A percentile compares a stretch with the other conserved stretches of the same genome.
These are phyloP conservation scores for Trichacis sp. DNA, from an alignment of 2,888 invertebrate genomes.

Conservation along the genomic window DNA sequence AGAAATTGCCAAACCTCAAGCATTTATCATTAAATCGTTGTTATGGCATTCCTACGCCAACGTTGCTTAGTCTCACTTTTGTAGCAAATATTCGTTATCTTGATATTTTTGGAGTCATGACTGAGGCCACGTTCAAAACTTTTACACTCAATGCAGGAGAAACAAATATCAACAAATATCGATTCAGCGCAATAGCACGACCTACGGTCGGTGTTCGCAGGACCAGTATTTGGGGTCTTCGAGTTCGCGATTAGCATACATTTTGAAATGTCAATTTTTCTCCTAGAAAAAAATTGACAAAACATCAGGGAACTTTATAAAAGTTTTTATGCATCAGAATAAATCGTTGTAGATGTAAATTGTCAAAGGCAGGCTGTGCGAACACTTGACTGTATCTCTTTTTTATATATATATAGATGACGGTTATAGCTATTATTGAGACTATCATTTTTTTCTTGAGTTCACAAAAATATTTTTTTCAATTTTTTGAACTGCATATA, in stretches of 20 bases:
- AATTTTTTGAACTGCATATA: not conserved
- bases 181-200: slow-evolving; percentile 87
- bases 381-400: not conserved
- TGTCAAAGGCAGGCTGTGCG: not conserved
- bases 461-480: too few species aligned
- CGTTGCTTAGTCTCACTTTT: slow-evolving; percentile 75
- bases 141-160: slow-evolving; percentile 71
- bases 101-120: slow-evolving; percentile 86
- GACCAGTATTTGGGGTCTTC: slow-evolving; percentile 90
- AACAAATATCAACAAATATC: slow-evolving; percentile 79
- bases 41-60: slow-evolving; percentile 79
- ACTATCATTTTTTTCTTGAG: not conserved
- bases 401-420: not conserved
- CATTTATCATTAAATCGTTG: slow-evolving; percentile 86
- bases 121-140: slow-evolving; percentile 70
- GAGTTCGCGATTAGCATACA: slow-evolving; percentile 78
- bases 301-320: too few species aligned
- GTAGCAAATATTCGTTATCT: slow-evolving; percentile 78
- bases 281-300: not conserved
- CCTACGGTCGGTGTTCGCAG: slow-evolving; percentile 90
- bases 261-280: not conserved
- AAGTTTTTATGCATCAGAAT: too few species aligned
- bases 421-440: not conserved
- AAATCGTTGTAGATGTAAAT: not conserved
- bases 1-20: slow-evolving; percentile 75